These are phyloP conservation scores for Drosophila prostipennis DNA, from an alignment of 2,888 invertebrate genomes.

Conservation along the genomic window DNA sequence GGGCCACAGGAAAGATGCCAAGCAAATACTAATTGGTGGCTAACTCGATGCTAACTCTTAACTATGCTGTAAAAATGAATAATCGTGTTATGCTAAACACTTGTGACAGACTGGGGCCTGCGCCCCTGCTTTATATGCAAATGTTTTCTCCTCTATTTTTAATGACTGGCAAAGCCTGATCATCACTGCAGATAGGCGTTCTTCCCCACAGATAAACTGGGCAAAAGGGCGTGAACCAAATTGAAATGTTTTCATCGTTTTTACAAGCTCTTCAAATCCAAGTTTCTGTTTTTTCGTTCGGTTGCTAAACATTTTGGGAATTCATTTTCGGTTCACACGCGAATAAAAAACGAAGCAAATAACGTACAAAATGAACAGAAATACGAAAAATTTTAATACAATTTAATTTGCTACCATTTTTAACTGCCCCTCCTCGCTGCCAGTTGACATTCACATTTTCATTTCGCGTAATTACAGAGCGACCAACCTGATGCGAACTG, in stretches of 20 bases:
- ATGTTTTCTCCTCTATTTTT: constrained; percentile 50
- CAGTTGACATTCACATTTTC: constrained; percentile 75
- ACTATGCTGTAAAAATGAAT: constrained; percentile 61
- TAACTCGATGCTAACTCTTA: constrained; percentile 28
- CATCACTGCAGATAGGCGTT: constrained; percentile 49
- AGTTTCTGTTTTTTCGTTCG: constrained; percentile 51
- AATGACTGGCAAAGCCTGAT: constrained; percentile 50
- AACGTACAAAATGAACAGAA: constrained; percentile 32
- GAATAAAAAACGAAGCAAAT: constrained; percentile 24
- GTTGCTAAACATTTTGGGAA: constrained; percentile 7
- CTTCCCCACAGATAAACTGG: constrained; percentile 24
- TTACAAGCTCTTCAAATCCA: constrained; percentile 52
- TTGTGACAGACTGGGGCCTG: constrained; percentile 46
- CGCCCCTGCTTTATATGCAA: constrained; percentile 54
- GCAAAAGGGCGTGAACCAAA: constrained; percentile 43
- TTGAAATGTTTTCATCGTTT: constrained; percentile 60
- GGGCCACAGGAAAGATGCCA: constrained; percentile 27
- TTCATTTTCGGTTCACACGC: constrained; percentile 60
- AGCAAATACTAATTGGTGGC: constrained; percentile 46
- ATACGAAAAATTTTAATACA: constrained; percentile 65
- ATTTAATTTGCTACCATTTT: constrained; percentile 64
- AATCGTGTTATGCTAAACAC: constrained; percentile 55
- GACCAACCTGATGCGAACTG: constrained; percentile 17
- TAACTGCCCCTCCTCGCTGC: constrained; percentile 35
- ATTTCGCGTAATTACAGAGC: constrained; percentile 66